Evolutionary conservation across 2,888 invertebrate species (phyloP).

Genomic region (Trissolcus brochymenae): DNA sequence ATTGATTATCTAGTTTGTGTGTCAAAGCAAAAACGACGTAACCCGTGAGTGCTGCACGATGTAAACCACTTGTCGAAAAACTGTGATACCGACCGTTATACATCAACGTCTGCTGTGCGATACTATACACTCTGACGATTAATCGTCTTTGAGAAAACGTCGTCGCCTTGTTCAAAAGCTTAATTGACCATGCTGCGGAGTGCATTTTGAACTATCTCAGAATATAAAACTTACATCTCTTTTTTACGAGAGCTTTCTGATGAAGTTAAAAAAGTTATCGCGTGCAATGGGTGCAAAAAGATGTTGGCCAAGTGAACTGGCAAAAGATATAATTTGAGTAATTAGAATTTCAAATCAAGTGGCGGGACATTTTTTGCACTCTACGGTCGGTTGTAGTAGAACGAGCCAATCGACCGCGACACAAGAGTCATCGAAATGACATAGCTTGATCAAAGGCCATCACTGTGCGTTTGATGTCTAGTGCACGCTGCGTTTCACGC

Average conservation of each 20-base stretch:
- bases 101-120: conserved; percentile 29
- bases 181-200: conserved; percentile 20
- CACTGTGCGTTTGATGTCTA: conserved; percentile 74
- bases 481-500: conserved; percentile 71
- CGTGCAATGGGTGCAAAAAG: not conserved
- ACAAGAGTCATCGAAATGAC: conserved; percentile 75
- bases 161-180: conserved; percentile 9
- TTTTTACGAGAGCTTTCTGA: too few species aligned
- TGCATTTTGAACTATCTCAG: not conserved
- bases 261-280: too few species aligned
- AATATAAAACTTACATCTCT: not conserved
- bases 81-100: conserved; percentile 23
- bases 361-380: conserved; percentile 44
- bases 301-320: conserved; percentile 5
- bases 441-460: conserved; percentile 74
- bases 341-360: conserved; percentile 33
- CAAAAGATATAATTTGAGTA: conserved; percentile 21
- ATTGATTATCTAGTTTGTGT: conserved; percentile 44
- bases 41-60: conserved; percentile 45
- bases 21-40: conserved; percentile 41
- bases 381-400: conserved; percentile 27
- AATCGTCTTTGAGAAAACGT: conserved; percentile 26
- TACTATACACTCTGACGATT: conserved; percentile 17
- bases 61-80: conserved; percentile 46
- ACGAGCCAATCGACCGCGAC: conserved; percentile 65